Conservation (phyloP, 1,140 invertebrate genomes). For the Zaprionus camerounensis region DNA sequence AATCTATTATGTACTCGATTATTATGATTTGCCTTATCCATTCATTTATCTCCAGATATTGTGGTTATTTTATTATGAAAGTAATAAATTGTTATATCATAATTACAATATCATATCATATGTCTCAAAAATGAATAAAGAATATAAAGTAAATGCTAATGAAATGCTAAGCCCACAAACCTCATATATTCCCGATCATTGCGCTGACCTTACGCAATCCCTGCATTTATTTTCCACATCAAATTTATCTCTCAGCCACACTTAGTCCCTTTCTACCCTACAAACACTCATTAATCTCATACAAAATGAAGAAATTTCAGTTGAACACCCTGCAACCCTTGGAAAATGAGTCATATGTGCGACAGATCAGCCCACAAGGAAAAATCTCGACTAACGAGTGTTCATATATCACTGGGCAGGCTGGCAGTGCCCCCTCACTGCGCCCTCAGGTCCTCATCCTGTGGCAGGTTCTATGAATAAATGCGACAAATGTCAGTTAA, state of each 20-base stretch:
- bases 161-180: background rate
- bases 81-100: background rate
- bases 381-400: conserved; percentile 54
- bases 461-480: conserved; percentile 58
- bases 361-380: conserved; percentile 34
- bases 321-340: conserved; percentile 7
- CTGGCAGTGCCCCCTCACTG: background rate
- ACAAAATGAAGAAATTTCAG: conserved; percentile 3
- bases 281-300: background rate
- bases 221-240: background rate
- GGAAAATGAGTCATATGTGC: conserved; percentile 66
- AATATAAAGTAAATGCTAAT: background rate
- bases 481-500: conserved; percentile 79
- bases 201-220: background rate
- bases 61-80: no score
- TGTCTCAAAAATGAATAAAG: background rate
- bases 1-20: no score
- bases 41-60: no score
- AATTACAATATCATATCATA: background rate
- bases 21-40: no score
- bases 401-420: conserved; percentile 10
- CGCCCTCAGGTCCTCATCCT: conserved; percentile 7
- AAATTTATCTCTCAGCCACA: background rate
- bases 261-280: background rate
- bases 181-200: background rate